Evolutionary conservation across 1,140 invertebrate species (phyloP).

Genomic region (Pantala flavescens): DNA sequence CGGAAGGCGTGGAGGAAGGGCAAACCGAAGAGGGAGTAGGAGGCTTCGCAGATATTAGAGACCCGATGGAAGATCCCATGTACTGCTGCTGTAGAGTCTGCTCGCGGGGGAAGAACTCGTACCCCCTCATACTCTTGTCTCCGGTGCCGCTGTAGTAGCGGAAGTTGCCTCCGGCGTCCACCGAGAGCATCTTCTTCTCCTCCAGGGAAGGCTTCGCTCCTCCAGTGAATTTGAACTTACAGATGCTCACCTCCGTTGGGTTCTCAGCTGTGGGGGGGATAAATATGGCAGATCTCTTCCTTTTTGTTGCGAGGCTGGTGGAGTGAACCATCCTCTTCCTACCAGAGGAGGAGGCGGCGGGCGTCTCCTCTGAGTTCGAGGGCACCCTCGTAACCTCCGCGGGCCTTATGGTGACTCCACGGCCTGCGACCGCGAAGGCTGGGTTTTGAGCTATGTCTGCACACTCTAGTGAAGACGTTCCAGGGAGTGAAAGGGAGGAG

Average conservation of each 20-base stretch:
- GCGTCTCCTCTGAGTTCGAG: constrained; percentile 29
- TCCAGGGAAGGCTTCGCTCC: constrained; percentile 75
- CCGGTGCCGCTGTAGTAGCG: constrained; percentile 66
- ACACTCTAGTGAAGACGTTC: too few species aligned
- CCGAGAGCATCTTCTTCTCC: constrained; percentile 82
- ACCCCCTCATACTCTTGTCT: constrained; percentile 61
- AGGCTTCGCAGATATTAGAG: constrained; percentile 4
- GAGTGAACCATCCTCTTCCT: constrained; percentile 13
- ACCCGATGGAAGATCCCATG: not conserved
- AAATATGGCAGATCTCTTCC: constrained; percentile 68
- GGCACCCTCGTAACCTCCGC: constrained; percentile 18
- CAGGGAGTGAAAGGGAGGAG: constrained; percentile 30
- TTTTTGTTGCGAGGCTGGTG: constrained; percentile 44
- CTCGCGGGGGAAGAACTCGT: constrained; percentile 63
- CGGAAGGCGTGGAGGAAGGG: not conserved
- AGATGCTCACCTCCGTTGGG: constrained; percentile 64
- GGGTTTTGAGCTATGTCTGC: constrained; percentile 26
- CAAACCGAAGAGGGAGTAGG: not conserved
- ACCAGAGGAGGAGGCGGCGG: constrained; percentile 26
- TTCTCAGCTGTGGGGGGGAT: constrained; percentile 63
- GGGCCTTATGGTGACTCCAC: constrained; percentile 26
- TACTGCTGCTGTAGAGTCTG: constrained; percentile 42
- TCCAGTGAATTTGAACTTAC: constrained; percentile 86
- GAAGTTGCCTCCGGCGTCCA: constrained; percentile 75
- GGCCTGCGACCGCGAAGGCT: constrained; percentile 27